A percentile compares a stretch with the other conserved stretches of the same genome.
phyloP scores from a whole-genome alignment of 2,797 vertebrate species.

The Clamator glandarius region DNA sequence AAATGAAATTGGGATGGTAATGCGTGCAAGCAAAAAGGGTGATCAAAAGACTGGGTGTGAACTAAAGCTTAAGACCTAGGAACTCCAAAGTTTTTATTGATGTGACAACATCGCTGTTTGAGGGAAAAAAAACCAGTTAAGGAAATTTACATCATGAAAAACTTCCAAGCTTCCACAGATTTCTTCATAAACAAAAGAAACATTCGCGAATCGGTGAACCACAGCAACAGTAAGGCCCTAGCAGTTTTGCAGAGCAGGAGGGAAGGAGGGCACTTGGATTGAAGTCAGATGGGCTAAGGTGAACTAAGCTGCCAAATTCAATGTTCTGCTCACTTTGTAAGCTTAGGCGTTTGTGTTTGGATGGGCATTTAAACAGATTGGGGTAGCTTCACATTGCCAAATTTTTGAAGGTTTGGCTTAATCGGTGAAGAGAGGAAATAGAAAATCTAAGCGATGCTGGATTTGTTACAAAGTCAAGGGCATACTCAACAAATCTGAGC shows the following conservation, averaged over 20 bases:
- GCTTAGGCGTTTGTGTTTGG: background rate
- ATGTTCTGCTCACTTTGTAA: background rate
- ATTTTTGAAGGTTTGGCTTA: conserved; percentile 6
- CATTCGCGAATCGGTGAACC: conserved; percentile 72
- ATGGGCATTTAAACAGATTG: background rate
- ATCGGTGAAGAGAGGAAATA: background rate
- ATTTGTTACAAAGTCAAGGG: conserved; percentile 24
- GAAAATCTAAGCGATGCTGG: conserved; percentile 13
- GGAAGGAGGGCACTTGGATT: conserved; percentile 21
- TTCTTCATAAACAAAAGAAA: conserved; percentile 52
- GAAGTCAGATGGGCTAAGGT: background rate
- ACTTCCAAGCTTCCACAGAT: conserved; percentile 61
- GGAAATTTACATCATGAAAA: conserved; percentile 40
- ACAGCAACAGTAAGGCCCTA: conserved; percentile 41
- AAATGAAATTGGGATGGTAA: background rate
- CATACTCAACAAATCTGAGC: background rate
- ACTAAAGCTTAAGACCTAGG: conserved; percentile 35
- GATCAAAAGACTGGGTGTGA: background rate
- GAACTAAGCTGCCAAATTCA: background rate
- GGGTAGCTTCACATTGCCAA: background rate
- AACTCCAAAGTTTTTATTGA: conserved; percentile 63
- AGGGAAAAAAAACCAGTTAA: conserved; percentile 65
- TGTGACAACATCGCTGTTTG: conserved; percentile 13
- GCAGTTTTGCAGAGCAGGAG: background rate
- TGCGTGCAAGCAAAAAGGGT: background rate